Percentiles rank a stretch among this genome's conserved stretches.
Conservation (phyloP, 2,113 vertebrate genomes). For the Thalassarche chlororhynchos region DNA sequence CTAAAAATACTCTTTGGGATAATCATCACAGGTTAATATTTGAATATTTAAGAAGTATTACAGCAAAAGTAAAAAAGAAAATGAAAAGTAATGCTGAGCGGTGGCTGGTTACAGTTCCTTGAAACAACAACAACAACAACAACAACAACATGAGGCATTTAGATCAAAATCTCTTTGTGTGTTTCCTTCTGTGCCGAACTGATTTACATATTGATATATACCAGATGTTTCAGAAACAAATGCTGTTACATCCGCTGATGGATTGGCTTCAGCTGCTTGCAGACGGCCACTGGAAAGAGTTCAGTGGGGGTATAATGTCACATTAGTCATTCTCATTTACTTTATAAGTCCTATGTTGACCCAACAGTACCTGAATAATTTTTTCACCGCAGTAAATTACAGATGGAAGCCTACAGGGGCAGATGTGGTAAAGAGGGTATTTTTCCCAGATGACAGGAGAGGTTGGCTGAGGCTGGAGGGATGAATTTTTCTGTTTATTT, state of each 20-base stretch:
- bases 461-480: not conserved
- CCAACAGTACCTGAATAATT: slow-evolving; percentile 33
- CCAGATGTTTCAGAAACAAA: slow-evolving; percentile 70
- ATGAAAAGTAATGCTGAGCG: not conserved
- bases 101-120: slow-evolving; percentile 45
- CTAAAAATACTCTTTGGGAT: not conserved
- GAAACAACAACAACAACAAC: slow-evolving; percentile 64
- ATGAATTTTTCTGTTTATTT: not conserved
- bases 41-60: not conserved
- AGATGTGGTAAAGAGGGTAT: not conserved
- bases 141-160: slow-evolving; percentile 12
- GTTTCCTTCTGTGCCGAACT: not conserved
- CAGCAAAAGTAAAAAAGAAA: not conserved
- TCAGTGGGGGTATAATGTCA: not conserved
- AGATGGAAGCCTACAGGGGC: not conserved
- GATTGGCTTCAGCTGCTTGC: slow-evolving; percentile 34
- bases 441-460: not conserved
- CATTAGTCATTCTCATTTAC: slow-evolving; percentile 47
- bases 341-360: slow-evolving; percentile 1
- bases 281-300: not conserved
- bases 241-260: slow-evolving; percentile 34
- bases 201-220: slow-evolving; percentile 58
- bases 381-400: not conserved
- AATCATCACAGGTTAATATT: not conserved
- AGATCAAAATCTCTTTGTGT: slow-evolving; percentile 48